phyloP scores from a whole-genome alignment of 2,113 vertebrate genomes.

The Python bivittatus region DNA sequence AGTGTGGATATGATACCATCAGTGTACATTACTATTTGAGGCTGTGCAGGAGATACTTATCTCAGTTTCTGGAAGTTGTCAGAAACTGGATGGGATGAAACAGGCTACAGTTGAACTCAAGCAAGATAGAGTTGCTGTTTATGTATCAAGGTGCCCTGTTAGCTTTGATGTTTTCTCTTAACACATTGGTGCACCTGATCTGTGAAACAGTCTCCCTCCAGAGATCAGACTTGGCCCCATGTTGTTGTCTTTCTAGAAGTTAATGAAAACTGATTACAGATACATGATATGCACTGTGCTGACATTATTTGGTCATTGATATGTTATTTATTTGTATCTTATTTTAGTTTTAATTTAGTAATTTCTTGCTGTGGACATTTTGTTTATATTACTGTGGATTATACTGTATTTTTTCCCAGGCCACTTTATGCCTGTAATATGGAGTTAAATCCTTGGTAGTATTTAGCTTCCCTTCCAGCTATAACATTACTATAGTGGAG shows the following conservation, averaged over 20 bases:
- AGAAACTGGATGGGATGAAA: not conserved
- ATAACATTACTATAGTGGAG: not conserved
- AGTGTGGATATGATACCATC: not conserved
- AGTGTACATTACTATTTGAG: not conserved
- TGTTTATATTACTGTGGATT: not conserved
- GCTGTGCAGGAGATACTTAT: not conserved
- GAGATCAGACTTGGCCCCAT: not conserved
- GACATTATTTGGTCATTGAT: not conserved
- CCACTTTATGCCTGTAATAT: not conserved
- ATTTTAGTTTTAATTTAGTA: not conserved
- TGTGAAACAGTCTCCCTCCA: not conserved
- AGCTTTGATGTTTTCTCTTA: not conserved
- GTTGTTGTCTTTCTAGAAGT: not conserved
- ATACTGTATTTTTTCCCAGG: not conserved
- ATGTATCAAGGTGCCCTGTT: not conserved
- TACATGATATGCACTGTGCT: not conserved
- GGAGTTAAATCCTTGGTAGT: not conserved
- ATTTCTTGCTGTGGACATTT: not conserved
- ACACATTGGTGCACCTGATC: not conserved
- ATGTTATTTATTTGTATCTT: too few relatives aligned
- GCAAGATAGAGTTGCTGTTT: not conserved
- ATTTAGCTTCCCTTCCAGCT: not conserved
- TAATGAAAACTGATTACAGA: not conserved
- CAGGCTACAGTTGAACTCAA: not conserved
- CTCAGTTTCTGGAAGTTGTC: not conserved